Evolutionary conservation across 2,797 vertebrate genomes (phyloP), one percentile per base, ranked within the genome.

Genomic region (Heliangelus exortis): DNA sequence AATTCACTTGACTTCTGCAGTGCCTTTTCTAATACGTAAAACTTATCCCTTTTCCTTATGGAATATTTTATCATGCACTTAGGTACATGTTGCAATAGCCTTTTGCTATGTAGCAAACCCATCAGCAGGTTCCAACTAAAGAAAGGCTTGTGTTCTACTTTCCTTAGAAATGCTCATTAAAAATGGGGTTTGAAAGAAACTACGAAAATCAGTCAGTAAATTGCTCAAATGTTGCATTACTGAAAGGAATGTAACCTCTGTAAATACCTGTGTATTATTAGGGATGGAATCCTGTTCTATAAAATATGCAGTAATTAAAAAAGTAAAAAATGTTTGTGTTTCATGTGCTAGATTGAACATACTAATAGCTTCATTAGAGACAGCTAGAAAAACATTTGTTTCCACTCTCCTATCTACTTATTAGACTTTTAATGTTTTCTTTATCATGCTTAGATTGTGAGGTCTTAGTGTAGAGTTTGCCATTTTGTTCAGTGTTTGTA

Each of bases 401-500:
- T 77, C 47, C 48, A 12, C 59, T 88, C 63, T 48, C 55, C 86
- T 82, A 45, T 84, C 83, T 84, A 31, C 39, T 92, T 68, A 20
- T 73, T 73, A 88, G 66, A 63, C 33, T 43, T 86, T 76, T 76
- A n/a, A 55, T 57, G 34, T 84, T 84, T 90, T 85, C 71, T 92
- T 88, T 88, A 62, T 83, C 3, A 1, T 88, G 85, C 83, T 78
- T 76, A 71, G 53, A 76, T 59, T 73, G n/a, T 36, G 72, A 86
- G 53, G 80, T 90, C 91, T 88, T 89, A 83, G 63, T 39, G 36
- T 14, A 84, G 66, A 72, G 69, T 80, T 89, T 81, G 88, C 76
- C 77, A 62, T 91, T 95, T 93, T 91, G 73, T 88, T 92, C 55
- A 43, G 80, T 58, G 51, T 86, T 94, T 86, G 87, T 76, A 90